A percentile compares a stretch with the other conserved stretches of the same genome.
These are phyloP conservation scores for Rissa tridactyla DNA, from an alignment of 2,113 vertebrate species.

Conservation along the genomic window DNA sequence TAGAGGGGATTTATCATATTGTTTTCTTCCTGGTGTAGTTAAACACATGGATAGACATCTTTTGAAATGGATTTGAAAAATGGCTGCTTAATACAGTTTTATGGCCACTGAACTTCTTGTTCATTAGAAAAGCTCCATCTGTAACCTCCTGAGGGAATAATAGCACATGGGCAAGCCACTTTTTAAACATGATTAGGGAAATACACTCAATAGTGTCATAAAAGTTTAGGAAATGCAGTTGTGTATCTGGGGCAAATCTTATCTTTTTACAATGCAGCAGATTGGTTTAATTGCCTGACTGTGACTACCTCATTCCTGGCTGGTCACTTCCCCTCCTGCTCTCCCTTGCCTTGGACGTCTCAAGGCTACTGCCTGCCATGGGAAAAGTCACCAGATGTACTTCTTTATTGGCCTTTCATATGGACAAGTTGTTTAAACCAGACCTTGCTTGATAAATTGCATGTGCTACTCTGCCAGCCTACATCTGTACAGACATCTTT, in stretches of 20 bases:
- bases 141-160: not conserved
- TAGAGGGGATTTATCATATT: not conserved
- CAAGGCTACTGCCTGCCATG: not conserved
- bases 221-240: not conserved
- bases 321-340: not conserved
- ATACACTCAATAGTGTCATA: not conserved
- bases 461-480: not conserved
- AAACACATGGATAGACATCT: not conserved
- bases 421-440: not conserved
- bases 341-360: not conserved
- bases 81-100: not conserved
- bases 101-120: not conserved
- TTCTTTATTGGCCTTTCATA: not conserved
- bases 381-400: not conserved
- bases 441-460: not conserved
- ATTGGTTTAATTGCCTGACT: not conserved
- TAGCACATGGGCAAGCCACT: not conserved
- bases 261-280: not conserved
- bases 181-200: not conserved
- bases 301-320: not conserved
- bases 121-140: not conserved
- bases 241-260: not conserved
- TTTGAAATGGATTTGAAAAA: not conserved
- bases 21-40: not conserved
- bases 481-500: not conserved